phyloP scores from a whole-genome alignment of 1,140 invertebrate genomes.

The Drosophila setifemur region DNA sequence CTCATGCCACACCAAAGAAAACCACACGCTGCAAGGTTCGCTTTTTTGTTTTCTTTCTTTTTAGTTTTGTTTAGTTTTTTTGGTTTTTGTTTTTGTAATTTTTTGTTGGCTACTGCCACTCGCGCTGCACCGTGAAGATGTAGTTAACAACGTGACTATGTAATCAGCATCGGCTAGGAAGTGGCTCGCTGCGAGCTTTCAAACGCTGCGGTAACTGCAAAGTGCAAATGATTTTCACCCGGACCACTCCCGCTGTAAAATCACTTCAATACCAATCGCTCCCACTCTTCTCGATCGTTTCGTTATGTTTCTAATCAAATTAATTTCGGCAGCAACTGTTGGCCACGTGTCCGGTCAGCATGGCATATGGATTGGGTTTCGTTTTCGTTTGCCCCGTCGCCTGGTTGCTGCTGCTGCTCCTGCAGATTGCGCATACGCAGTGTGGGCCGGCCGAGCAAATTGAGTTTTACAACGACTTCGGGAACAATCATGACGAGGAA shows the following conservation, averaged over 20 bases:
- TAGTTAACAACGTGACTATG: conserved; percentile 80
- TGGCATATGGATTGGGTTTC: conserved; percentile 26
- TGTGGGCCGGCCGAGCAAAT: conserved; percentile 32
- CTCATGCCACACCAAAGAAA: conserved; percentile 39
- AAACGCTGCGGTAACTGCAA: conserved; percentile 32
- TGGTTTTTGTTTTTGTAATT: too few relatives aligned
- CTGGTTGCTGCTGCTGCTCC: conserved; percentile 1
- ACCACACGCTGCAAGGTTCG: conserved; percentile 65
- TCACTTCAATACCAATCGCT: neutral
- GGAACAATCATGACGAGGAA: conserved; percentile 53
- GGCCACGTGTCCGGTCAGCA: conserved; percentile 44
- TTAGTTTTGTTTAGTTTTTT: too few relatives aligned
- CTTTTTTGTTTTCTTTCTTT: neutral
- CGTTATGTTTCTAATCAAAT: conserved; percentile 73
- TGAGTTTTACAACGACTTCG: conserved; percentile 61
- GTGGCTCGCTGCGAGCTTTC: conserved; percentile 44
- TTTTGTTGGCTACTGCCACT: neutral
- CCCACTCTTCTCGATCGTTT: conserved; percentile 27
- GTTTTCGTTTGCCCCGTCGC: neutral
- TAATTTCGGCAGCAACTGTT: conserved; percentile 67
- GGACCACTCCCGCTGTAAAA: conserved; percentile 34
- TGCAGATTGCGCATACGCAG: conserved; percentile 65
- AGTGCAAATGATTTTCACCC: conserved; percentile 61
- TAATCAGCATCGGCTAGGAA: conserved; percentile 75
- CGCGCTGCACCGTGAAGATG: conserved; percentile 69